phyloP scores from a whole-genome alignment of 2,888 invertebrate species.

The Halictus ligatus region DNA sequence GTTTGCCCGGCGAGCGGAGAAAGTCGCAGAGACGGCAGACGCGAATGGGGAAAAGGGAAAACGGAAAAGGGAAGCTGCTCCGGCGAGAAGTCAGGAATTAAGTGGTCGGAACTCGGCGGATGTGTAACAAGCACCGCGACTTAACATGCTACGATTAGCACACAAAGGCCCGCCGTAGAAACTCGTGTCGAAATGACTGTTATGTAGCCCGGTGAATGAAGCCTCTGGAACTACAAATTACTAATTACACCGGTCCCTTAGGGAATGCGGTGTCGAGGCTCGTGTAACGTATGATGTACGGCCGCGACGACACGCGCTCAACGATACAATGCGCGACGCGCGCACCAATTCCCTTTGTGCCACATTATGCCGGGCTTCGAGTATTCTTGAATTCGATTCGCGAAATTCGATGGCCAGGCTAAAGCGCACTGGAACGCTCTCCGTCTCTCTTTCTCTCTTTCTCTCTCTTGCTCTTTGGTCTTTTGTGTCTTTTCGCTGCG shows the following conservation, averaged over 20 bases:
- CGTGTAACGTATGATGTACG: conserved; percentile 55
- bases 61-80: background rate
- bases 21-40: background rate
- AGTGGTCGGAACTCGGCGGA: conserved; percentile 6
- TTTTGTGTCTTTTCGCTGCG: background rate
- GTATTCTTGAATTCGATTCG: conserved; percentile 50
- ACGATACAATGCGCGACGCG: conserved; percentile 55
- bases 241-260: conserved; percentile 69
- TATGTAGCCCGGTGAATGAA: conserved; percentile 62
- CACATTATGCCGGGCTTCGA: conserved; percentile 28
- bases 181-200: conserved; percentile 65
- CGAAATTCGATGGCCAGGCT: conserved; percentile 42
- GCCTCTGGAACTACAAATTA: conserved; percentile 65
- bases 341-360: conserved; percentile 48
- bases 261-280: conserved; percentile 64
- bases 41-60: background rate
- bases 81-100: conserved; percentile 12
- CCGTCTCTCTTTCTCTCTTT: background rate
- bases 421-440: conserved; percentile 7
- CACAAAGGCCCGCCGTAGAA: conserved; percentile 46
- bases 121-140: conserved; percentile 16
- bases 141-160: conserved; percentile 45
- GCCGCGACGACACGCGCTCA: conserved; percentile 51
- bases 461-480: background rate
- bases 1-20: conserved; percentile 1